Evolutionary conservation across 2,113 vertebrate species (phyloP).

Genomic region (Anser brachyrhynchus): DNA sequence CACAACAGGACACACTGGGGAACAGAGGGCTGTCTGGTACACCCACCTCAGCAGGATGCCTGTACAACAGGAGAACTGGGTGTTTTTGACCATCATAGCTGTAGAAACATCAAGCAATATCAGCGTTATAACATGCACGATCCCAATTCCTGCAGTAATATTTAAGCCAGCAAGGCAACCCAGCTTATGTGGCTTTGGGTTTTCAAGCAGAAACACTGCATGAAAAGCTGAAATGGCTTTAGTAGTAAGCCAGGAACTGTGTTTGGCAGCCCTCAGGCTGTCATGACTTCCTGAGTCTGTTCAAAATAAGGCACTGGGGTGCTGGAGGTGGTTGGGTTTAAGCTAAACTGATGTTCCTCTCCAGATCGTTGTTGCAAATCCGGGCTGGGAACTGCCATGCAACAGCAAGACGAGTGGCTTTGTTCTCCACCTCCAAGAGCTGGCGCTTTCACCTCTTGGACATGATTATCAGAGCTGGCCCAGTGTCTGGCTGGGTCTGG

Average conservation of each 20-base stretch:
- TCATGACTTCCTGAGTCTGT: not conserved
- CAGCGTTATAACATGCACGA: fast-evolving
- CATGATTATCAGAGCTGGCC: not conserved
- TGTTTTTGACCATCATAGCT: not conserved
- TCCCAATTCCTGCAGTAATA: not conserved
- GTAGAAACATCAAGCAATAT: not conserved
- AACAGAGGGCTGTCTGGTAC: not conserved
- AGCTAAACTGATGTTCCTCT: not conserved
- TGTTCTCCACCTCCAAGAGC: not conserved
- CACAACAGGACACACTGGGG: not conserved
- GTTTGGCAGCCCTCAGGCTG: not conserved
- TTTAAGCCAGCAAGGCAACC: not conserved
- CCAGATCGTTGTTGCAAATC: not conserved
- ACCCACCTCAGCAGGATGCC: not conserved
- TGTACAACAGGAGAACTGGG: fast-evolving
- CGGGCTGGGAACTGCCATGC: not conserved
- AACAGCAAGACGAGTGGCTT: fast-evolving
- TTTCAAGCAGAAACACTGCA: not conserved
- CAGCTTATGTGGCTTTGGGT: not conserved
- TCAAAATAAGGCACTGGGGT: fast-evolving
- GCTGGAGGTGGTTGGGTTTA: not conserved
- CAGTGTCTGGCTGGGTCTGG: not conserved
- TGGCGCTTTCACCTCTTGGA: not conserved
- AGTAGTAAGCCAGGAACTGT: not conserved
- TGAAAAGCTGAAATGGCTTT: not conserved